Conservation (phyloP, 2,797 vertebrate genomes). For the Poliocrania exsul region DNA sequence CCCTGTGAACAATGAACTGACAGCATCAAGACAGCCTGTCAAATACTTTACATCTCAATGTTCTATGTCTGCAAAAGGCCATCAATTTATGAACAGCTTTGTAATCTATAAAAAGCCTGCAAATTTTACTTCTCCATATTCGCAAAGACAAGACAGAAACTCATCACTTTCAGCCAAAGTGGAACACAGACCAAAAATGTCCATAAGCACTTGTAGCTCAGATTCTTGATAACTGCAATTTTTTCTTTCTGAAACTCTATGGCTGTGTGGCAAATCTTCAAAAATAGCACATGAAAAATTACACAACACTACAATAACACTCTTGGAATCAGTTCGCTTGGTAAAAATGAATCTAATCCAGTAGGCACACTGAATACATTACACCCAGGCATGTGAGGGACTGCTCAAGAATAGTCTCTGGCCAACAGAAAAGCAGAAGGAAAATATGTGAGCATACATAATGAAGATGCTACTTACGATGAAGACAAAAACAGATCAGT, state of each 20-base stretch:
- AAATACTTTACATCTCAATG: not conserved
- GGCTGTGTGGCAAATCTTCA: not conserved
- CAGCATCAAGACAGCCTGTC: not conserved
- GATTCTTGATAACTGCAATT: not conserved
- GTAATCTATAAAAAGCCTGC: slow-evolving; percentile 16
- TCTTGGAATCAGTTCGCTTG: not conserved
- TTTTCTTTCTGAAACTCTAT: not conserved
- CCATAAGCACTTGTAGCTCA: not conserved
- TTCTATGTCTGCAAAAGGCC: not conserved
- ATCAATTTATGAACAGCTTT: slow-evolving; percentile 23
- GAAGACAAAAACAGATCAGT: slow-evolving; percentile 92
- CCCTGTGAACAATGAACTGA: not conserved
- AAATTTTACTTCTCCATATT: slow-evolving; percentile 32
- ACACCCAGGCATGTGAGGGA: not conserved
- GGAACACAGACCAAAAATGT: slow-evolving; percentile 10
- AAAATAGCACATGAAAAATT: not conserved
- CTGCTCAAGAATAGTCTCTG: not conserved
- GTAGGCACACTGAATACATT: not conserved
- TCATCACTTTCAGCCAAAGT: not conserved
- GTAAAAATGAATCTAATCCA: not conserved
- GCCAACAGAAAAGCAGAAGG: not conserved
- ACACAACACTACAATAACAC: not conserved
- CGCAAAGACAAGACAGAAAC: not conserved
- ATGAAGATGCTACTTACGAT: slow-evolving; percentile 80
- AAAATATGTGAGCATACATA: not conserved